Conservation (phyloP, 2,888 invertebrate genomes). For the Eristalis arbustorum region DNA sequence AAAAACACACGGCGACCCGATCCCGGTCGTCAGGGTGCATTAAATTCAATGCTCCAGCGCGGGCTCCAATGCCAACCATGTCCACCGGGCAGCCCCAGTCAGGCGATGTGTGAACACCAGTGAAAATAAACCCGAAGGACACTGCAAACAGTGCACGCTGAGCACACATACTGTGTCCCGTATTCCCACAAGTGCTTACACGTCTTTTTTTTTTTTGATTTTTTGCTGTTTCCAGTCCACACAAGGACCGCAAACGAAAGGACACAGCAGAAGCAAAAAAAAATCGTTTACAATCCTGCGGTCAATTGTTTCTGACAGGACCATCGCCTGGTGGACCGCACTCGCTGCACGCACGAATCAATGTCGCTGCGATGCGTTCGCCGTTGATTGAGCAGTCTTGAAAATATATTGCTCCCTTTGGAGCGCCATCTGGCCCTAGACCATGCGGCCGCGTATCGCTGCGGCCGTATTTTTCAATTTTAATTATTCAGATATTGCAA, state of each 20-base stretch:
- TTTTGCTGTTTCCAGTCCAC: background rate
- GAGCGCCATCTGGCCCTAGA: background rate
- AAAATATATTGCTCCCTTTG: constrained; percentile 9
- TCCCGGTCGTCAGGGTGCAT: background rate
- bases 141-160: background rate
- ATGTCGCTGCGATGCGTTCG: background rate
- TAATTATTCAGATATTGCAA: constrained; percentile 37
- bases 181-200: background rate
- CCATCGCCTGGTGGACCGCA: background rate
- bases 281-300: background rate
- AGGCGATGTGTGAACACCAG: constrained; percentile 17
- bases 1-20: background rate
- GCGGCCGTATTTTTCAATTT: constrained; percentile 20
- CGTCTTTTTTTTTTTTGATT: background rate
- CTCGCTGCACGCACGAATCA: background rate
- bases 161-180: background rate
- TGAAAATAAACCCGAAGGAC: constrained; percentile 4
- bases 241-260: background rate
- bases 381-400: constrained; percentile 21
- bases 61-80: background rate
- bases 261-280: background rate
- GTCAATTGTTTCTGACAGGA: background rate
- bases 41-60: background rate
- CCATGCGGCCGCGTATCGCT: background rate
- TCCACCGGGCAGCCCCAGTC: background rate